Base-by-base conservation (phyloP, 2,888 invertebrate genomes). In the Erebia epiphron region DNA sequence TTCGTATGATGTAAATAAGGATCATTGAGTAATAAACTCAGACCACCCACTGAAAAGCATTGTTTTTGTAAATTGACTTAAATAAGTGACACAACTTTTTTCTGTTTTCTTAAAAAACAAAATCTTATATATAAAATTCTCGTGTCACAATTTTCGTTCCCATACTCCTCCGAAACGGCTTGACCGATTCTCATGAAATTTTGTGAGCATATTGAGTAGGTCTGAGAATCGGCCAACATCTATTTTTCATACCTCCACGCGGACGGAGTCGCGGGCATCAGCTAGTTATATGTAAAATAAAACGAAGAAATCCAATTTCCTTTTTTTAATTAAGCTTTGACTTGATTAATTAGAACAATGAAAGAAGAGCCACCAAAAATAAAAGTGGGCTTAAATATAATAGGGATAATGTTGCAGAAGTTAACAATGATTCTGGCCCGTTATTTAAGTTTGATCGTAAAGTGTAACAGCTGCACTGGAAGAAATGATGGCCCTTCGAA, bases 391-490 rank as follows among this genome's bases (percentile, higher is more conserved):
- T 52, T n/a, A 54, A 54, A 41, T 56, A 46, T 69, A 63, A 69
- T 61, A 63, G 67, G 56, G 62, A 18, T 67, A 69, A 82, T 78
- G 82, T 82, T 85, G 80, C 79, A 79, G 75, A 87, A 88, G 80
- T 87, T 88, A 83, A 84, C 83, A 87, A 85, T 86, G 85, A 86
- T 84, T 85, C 82, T 81, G 76, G 82, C 85, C 85, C 86, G 86
- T 21, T 90, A 88, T 87, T 87, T 84, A 90, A 91, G 88, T 91
- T 91, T 74, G 82, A 79, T 79, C 85, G 85, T 89, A 89, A 91
- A 90, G 77, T 83, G 91, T 90, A 91, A 90, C 92, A 90, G 89
- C 90, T 91, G 90, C 85, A 85, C 85, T 85, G 81, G 79, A 82
- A 83, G 84, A 87, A 88, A 89, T 86, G 86, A 87, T 88, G 83